These are phyloP conservation scores for Oncopeltus fasciatus DNA, from an alignment of 1,140 invertebrate species.

Conservation along the genomic window DNA sequence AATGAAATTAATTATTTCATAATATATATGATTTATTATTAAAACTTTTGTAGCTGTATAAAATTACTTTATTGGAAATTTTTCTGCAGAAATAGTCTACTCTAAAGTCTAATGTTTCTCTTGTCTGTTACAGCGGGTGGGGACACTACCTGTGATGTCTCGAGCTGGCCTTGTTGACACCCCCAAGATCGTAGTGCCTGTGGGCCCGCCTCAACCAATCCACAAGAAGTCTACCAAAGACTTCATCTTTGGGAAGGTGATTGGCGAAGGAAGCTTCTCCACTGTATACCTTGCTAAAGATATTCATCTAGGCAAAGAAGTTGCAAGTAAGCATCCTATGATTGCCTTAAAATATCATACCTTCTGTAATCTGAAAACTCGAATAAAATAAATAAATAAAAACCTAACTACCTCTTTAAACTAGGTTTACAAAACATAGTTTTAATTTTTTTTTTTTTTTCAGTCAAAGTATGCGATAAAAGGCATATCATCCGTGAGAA, in stretches of 20 bases:
- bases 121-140: constrained; percentile 18
- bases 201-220: too few relatives aligned
- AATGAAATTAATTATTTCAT: too few relatives aligned
- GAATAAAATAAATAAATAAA: background rate
- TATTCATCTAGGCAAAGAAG: constrained; percentile 73
- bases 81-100: too few relatives aligned
- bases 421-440: background rate
- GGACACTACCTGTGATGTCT: constrained; percentile 16
- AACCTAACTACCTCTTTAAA: background rate
- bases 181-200: constrained; percentile 2
- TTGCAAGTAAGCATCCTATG: constrained; percentile 80
- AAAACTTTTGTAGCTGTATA: too few relatives aligned
- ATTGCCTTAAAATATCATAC: background rate
- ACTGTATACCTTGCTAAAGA: constrained; percentile 87
- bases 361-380: background rate
- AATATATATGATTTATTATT: too few relatives aligned
- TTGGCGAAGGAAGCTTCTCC: constrained; percentile 93
- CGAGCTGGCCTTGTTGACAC: constrained; percentile 10
- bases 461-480: constrained; percentile 95
- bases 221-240: constrained; percentile 63
- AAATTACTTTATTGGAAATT: too few relatives aligned
- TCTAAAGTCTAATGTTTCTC: background rate
- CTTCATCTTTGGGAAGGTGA: constrained; percentile 87
- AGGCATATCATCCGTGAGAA: constrained; percentile 79
- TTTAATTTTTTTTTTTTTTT: constrained; percentile 31